These are phyloP conservation scores for Trisateles emortualis DNA, from an alignment of 2,888 invertebrate genomes.

Conservation along the genomic window DNA sequence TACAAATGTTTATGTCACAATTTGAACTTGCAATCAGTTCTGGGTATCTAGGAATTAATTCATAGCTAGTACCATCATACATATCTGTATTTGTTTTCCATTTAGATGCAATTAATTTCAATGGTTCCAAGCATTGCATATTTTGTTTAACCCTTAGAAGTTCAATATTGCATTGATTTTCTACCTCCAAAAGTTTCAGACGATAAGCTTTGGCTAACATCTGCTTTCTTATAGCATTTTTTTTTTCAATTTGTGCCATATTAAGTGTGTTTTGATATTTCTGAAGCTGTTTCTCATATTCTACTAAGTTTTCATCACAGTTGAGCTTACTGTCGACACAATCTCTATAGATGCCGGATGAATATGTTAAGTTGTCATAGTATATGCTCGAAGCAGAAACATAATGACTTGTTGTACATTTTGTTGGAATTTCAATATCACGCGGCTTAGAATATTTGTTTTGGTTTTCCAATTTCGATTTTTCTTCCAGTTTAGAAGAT, in stretches of 20 bases:
- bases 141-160: slow-evolving; percentile 79
- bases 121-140: slow-evolving; percentile 77
- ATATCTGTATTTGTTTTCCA: slow-evolving; percentile 66
- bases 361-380: slow-evolving; percentile 33
- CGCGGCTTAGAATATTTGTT: slow-evolving; percentile 37
- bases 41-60: slow-evolving; percentile 72
- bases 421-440: slow-evolving; percentile 21
- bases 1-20: slow-evolving; percentile 55
- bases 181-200: slow-evolving; percentile 77
- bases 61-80: slow-evolving; percentile 69
- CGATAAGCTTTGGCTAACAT: slow-evolving; percentile 81
- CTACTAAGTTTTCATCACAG: slow-evolving; percentile 74
- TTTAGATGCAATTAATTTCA: slow-evolving; percentile 74
- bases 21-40: slow-evolving; percentile 62
- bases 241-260: slow-evolving; percentile 80
- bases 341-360: slow-evolving; percentile 55
- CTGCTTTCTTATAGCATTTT: slow-evolving; percentile 78
- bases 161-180: slow-evolving; percentile 83
- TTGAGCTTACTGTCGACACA: slow-evolving; percentile 69
- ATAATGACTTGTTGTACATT: slow-evolving; percentile 29
- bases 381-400: slow-evolving; percentile 34
- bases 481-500: slow-evolving; percentile 60
- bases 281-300: slow-evolving; percentile 80
- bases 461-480: slow-evolving; percentile 67
- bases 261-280: slow-evolving; percentile 79